A percentile compares a stretch with the other conserved stretches of the same genome.
phyloP scores from a whole-genome alignment of 2,797 vertebrate genomes.

The Pantherophis vulpinus region DNA sequence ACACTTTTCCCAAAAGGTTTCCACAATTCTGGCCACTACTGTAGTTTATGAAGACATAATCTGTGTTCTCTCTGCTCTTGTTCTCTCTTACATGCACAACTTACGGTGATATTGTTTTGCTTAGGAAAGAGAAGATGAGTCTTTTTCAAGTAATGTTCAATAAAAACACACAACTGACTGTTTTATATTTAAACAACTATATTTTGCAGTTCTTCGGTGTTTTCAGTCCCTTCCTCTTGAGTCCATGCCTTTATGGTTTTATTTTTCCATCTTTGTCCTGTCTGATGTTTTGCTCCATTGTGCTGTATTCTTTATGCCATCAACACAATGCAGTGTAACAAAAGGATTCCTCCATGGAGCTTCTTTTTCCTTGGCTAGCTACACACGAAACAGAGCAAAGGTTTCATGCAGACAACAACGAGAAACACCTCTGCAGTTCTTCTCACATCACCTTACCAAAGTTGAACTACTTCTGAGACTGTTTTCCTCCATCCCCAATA shows the following conservation, averaged over 20 bases:
- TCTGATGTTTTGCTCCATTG: conserved; percentile 31
- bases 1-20: too few relatives aligned
- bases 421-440: background rate
- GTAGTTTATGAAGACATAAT: background rate
- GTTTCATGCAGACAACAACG: background rate
- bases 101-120: background rate
- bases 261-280: conserved; percentile 4
- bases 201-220: conserved; percentile 1
- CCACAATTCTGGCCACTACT: too few relatives aligned
- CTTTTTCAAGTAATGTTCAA: conserved; percentile 8
- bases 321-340: conserved; percentile 40
- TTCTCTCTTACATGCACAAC: too few relatives aligned
- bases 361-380: conserved; percentile 31
- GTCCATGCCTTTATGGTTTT: conserved; percentile 34
- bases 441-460: conserved; percentile 5
- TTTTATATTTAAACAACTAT: conserved; percentile 28
- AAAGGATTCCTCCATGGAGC: conserved; percentile 36
- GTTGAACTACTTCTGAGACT: conserved; percentile 1
- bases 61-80: background rate
- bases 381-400: conserved; percentile 14
- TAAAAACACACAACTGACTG: background rate
- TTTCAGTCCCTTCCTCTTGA: conserved; percentile 23
- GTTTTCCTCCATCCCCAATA: background rate
- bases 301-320: conserved; percentile 15
- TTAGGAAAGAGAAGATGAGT: background rate